Conservation (phyloP, 2,888 invertebrate species). For the Pogonocherus hispidulus region DNA sequence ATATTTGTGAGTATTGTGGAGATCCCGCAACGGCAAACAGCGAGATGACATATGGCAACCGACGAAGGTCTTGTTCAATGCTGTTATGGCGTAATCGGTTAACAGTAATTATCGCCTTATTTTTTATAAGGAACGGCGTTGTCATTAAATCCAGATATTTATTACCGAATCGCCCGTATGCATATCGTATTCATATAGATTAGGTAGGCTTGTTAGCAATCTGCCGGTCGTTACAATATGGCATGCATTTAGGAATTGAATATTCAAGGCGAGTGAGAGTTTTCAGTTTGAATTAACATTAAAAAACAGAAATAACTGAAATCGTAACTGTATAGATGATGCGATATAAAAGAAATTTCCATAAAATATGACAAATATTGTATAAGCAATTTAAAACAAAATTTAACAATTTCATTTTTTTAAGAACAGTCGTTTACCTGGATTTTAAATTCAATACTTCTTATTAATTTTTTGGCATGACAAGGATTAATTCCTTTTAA, state of each 20-base stretch:
- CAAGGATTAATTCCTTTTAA: too few relatives aligned
- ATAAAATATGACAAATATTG: not conserved
- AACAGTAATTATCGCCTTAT: slow-evolving; percentile 38
- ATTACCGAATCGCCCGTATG: not conserved
- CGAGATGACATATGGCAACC: slow-evolving; percentile 50
- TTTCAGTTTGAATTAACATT: not conserved
- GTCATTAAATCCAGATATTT: not conserved
- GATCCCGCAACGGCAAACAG: slow-evolving; percentile 35
- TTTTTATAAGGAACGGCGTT: not conserved
- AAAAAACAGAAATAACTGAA: not conserved
- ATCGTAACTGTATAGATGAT: not conserved
- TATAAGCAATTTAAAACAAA: too few relatives aligned
- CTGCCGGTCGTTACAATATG: not conserved
- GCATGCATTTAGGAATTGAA: not conserved
- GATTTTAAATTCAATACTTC: too few relatives aligned
- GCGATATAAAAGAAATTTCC: not conserved
- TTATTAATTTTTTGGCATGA: too few relatives aligned
- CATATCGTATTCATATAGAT: too few relatives aligned
- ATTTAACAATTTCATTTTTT: too few relatives aligned
- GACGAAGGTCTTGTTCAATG: slow-evolving; percentile 39
- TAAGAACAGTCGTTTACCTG: too few relatives aligned
- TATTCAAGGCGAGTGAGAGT: not conserved
- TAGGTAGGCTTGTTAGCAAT: not conserved
- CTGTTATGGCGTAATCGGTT: slow-evolving; percentile 43
- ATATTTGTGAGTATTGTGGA: slow-evolving; percentile 35